Conservation (phyloP, 2,113 vertebrate species). For the Cyanoliseus patagonus region DNA sequence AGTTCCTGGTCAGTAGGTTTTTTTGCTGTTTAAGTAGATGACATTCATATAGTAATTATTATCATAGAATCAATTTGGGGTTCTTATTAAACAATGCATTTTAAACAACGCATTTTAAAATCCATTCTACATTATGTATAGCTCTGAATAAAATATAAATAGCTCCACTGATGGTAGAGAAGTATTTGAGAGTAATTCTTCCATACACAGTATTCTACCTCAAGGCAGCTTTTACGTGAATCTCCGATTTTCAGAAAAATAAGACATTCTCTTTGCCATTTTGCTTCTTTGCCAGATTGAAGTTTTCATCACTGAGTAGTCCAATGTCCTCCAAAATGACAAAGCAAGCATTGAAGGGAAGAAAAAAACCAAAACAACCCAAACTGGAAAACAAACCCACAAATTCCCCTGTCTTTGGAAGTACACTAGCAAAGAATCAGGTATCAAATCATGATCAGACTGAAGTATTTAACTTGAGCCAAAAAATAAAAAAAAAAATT, state of each 20-base stretch:
- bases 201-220: background rate
- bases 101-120: background rate
- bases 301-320: background rate
- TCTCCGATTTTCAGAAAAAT: background rate
- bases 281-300: background rate
- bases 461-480: background rate
- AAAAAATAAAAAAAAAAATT: background rate
- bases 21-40: background rate
- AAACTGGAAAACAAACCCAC: background rate
- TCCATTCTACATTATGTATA: background rate
- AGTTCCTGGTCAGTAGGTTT: background rate
- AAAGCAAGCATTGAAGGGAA: background rate
- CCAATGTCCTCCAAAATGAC: background rate
- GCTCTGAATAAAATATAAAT: background rate
- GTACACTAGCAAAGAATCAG: background rate
- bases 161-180: background rate
- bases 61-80: background rate
- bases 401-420: background rate
- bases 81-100: background rate
- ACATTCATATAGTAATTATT: background rate
- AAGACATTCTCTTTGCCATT: background rate
- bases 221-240: background rate
- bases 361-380: background rate
- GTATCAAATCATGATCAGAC: background rate
- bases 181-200: background rate